Evolutionary conservation across 2,888 invertebrate species (phyloP).

Genomic region (Coelogynopora nodosa): DNA sequence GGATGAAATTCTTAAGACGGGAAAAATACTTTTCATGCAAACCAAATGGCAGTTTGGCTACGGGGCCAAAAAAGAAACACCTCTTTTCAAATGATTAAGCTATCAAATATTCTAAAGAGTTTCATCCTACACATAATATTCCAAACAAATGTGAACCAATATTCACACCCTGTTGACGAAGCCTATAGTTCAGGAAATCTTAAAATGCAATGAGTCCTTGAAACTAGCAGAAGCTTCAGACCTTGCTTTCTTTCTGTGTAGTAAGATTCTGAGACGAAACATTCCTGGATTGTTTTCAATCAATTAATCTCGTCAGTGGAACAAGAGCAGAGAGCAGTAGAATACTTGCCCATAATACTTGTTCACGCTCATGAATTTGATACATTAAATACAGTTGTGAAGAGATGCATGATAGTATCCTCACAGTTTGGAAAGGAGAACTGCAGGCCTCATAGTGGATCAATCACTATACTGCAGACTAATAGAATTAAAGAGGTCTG

Average conservation of each 20-base stretch:
- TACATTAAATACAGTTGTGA: neutral
- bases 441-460: neutral
- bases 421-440: too few relatives aligned
- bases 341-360: constrained; percentile 5
- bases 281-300: neutral
- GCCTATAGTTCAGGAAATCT: neutral
- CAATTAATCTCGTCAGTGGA: neutral
- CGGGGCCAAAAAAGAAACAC: too few relatives aligned
- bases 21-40: neutral
- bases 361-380: neutral
- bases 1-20: neutral
- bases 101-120: neutral
- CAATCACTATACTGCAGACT: neutral
- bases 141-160: neutral
- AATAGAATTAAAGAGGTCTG: neutral
- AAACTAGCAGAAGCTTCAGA: too few relatives aligned
- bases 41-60: neutral
- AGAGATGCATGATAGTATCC: neutral
- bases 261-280: neutral
- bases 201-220: neutral
- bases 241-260: neutral
- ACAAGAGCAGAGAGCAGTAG: neutral
- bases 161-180: neutral
- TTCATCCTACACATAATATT: too few relatives aligned
- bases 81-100: neutral